Evolutionary conservation across 2,888 invertebrate species (phyloP).

Genomic region (Diadegma fenestrale): DNA sequence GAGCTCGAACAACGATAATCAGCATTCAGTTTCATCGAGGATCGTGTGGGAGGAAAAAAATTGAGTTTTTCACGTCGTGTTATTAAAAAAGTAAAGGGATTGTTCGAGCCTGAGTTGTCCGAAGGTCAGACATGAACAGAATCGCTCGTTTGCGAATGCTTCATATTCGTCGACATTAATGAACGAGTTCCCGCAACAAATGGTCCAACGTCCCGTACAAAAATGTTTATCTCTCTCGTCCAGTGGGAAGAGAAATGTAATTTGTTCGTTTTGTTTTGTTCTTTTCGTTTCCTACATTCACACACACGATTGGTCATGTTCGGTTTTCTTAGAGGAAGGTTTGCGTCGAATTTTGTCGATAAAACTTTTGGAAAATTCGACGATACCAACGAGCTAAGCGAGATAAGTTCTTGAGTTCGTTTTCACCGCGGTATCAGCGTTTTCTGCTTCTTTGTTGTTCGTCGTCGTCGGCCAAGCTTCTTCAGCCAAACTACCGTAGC

Average conservation of each 20-base stretch:
- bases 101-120: not conserved
- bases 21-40: not conserved
- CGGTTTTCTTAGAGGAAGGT: slow-evolving; percentile 18
- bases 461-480: slow-evolving; percentile 80
- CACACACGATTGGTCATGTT: slow-evolving; percentile 20
- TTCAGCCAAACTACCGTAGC: slow-evolving; percentile 83
- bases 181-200: slow-evolving; percentile 23
- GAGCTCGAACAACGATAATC: not conserved
- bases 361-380: slow-evolving; percentile 65
- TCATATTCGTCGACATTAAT: not conserved
- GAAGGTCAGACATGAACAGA: slow-evolving; percentile 8
- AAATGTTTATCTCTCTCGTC: not conserved
- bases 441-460: slow-evolving; percentile 73
- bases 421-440: slow-evolving; percentile 65
- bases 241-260: not conserved
- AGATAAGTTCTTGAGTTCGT: slow-evolving; percentile 74
- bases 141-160: not conserved
- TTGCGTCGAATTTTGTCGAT: slow-evolving; percentile 57
- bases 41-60: not conserved
- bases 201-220: slow-evolving; percentile 31
- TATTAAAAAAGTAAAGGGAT: not conserved
- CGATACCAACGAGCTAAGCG: slow-evolving; percentile 68
- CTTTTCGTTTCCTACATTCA: slow-evolving; percentile 27
- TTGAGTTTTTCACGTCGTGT: not conserved
- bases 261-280: not conserved